Evolutionary conservation across 2,113 vertebrate species (phyloP).

Genomic region (Mola mola): DNA sequence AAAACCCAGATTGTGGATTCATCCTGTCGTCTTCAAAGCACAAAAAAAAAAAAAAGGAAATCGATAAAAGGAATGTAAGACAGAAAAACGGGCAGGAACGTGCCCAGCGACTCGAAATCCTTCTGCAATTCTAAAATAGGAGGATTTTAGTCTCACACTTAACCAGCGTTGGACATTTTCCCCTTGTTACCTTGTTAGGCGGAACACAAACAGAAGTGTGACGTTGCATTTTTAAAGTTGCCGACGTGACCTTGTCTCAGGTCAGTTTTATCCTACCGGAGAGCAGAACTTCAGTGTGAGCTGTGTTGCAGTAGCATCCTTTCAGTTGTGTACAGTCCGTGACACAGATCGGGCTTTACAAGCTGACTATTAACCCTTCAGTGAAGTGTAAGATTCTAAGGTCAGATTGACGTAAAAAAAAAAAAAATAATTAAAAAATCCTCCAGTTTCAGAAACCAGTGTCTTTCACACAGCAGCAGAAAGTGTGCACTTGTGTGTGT

Average conservation of each 20-base stretch:
- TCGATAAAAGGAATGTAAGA: conserved; percentile 67
- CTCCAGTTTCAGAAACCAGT: conserved; percentile 76
- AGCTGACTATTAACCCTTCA: conserved; percentile 34
- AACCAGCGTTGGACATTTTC: neutral
- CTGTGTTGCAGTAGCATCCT: conserved; percentile 23
- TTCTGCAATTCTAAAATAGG: conserved; percentile 39
- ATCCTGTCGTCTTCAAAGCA: conserved; percentile 59
- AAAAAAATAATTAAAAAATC: conserved; percentile 47
- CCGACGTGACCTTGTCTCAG: neutral
- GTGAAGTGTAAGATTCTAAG: conserved; percentile 32
- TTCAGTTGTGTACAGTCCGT: conserved; percentile 31
- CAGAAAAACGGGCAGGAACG: conserved; percentile 48
- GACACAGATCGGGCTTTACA: conserved; percentile 20
- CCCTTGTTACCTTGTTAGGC: conserved; percentile 3
- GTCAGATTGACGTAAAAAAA: conserved; percentile 22
- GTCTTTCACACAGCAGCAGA: conserved; percentile 74
- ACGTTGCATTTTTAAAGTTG: conserved; percentile 1
- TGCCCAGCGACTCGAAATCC: conserved; percentile 33
- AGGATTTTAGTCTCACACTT: conserved; percentile 14
- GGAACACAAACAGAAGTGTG: conserved; percentile 1
- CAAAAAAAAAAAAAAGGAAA: conserved; percentile 29
- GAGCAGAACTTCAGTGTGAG: conserved; percentile 38
- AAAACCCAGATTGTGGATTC: conserved; percentile 66
- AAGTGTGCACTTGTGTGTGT: conserved; percentile 36
- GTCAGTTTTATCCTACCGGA: neutral